A percentile compares a stretch with the other conserved stretches of the same genome.
These are phyloP conservation scores for Diarsia dahlii DNA, from an alignment of 2,888 invertebrate species.

Conservation along the genomic window DNA sequence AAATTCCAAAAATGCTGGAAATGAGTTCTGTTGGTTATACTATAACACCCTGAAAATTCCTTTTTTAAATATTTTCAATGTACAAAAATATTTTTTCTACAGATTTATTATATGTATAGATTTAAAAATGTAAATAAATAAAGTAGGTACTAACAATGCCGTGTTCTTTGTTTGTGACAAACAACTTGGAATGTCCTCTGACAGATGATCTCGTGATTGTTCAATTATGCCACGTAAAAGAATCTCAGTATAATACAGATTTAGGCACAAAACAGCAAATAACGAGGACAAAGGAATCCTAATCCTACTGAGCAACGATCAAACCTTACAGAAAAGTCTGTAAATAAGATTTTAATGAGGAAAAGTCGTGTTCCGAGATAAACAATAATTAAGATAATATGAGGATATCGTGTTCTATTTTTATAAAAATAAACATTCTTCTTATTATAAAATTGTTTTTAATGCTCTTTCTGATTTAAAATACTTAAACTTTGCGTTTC, in stretches of 20 bases:
- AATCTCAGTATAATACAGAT: not conserved
- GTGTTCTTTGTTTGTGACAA: constrained; percentile 9
- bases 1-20: too few relatives aligned
- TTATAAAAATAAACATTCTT: not conserved
- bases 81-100: too few relatives aligned
- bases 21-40: too few relatives aligned
- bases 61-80: too few relatives aligned
- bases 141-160: not conserved
- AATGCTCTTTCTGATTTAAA: not conserved
- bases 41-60: too few relatives aligned
- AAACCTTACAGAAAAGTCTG: constrained; percentile 9
- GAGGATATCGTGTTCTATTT: constrained; percentile 2
- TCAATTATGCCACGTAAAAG: constrained; percentile 17
- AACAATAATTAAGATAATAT: constrained; percentile 6
- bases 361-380: constrained; percentile 3
- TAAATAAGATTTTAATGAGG: constrained; percentile 38
- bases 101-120: too few relatives aligned
- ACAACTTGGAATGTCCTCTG: constrained; percentile 5
- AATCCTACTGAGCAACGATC: constrained; percentile 9
- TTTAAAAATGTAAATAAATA: too few relatives aligned
- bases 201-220: constrained; percentile 14
- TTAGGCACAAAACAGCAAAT: constrained; percentile 14
- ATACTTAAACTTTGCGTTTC: not conserved
- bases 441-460: not conserved
- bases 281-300: constrained; percentile 15